These are phyloP conservation scores for Ormyrus rosae DNA, from an alignment of 2,888 invertebrate species.

Conservation along the genomic window DNA sequence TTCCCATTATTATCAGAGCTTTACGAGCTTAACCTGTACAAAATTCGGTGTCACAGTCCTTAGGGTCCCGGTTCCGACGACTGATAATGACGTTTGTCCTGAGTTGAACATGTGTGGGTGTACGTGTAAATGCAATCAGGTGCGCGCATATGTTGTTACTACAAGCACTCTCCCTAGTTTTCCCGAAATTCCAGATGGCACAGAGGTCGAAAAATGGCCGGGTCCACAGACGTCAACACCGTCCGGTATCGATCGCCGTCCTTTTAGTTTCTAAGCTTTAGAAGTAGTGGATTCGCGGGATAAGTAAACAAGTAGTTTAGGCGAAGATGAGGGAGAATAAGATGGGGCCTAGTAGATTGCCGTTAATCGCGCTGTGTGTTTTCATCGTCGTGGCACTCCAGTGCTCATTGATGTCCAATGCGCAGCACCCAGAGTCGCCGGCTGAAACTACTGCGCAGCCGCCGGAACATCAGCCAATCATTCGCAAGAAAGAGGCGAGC, in stretches of 20 bases:
- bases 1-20: neutral
- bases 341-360: too few species aligned
- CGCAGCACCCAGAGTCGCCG: slow-evolving; percentile 10
- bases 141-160: too few species aligned
- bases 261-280: too few species aligned
- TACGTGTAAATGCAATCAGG: neutral
- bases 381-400: slow-evolving; percentile 44
- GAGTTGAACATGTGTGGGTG: neutral
- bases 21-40: slow-evolving; percentile 16
- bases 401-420: neutral
- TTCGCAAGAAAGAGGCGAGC: slow-evolving; percentile 41
- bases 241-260: too few species aligned
- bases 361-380: slow-evolving; percentile 2
- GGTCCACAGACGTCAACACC: neutral
- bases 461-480: slow-evolving; percentile 55
- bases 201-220: slow-evolving; percentile 58
- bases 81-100: slow-evolving; percentile 35
- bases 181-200: slow-evolving; percentile 59
- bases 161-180: neutral
- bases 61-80: slow-evolving; percentile 3
- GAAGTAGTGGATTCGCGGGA: too few species aligned
- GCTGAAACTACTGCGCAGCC: slow-evolving; percentile 55
- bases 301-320: too few species aligned
- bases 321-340: too few species aligned
- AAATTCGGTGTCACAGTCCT: slow-evolving; percentile 17